phyloP scores from a whole-genome alignment of 1,140 invertebrate species.

The Neelides sp. region DNA sequence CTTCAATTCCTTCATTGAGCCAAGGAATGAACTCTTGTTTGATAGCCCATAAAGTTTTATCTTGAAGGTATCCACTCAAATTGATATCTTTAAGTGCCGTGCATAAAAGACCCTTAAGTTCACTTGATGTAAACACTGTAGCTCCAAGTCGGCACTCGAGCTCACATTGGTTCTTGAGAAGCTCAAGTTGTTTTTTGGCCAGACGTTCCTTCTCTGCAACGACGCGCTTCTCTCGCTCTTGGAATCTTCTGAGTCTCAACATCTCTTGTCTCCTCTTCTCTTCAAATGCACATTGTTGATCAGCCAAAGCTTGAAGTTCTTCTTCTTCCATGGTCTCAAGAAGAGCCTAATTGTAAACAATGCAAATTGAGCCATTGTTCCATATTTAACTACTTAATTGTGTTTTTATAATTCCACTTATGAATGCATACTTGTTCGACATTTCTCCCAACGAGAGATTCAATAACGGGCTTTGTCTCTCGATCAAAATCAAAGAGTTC shows the following conservation, averaged over 20 bases:
- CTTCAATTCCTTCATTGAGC: no score
- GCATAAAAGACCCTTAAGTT: no score
- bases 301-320: constrained; percentile 20
- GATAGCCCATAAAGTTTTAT: no score
- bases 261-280: constrained; percentile 24
- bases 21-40: no score
- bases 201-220: constrained; percentile 16
- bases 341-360: constrained; percentile 16
- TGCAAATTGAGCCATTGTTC: not conserved
- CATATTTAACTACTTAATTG: not conserved
- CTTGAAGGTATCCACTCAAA: no score
- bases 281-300: constrained; percentile 26
- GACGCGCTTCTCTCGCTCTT: constrained; percentile 24
- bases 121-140: no score
- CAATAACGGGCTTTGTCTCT: constrained; percentile 22
- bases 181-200: no score
- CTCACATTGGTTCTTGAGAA: no score
- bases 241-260: constrained; percentile 10
- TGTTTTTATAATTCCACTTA: not conserved
- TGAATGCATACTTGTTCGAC: constrained; percentile 22
- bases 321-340: constrained; percentile 31
- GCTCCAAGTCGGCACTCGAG: no score
- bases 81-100: no score
- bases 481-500: constrained; percentile 27
- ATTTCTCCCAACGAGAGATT: constrained; percentile 25